These are phyloP conservation scores for Eupristina koningsbergeri DNA, from an alignment of 1,140 invertebrate genomes.

Conservation along the genomic window DNA sequence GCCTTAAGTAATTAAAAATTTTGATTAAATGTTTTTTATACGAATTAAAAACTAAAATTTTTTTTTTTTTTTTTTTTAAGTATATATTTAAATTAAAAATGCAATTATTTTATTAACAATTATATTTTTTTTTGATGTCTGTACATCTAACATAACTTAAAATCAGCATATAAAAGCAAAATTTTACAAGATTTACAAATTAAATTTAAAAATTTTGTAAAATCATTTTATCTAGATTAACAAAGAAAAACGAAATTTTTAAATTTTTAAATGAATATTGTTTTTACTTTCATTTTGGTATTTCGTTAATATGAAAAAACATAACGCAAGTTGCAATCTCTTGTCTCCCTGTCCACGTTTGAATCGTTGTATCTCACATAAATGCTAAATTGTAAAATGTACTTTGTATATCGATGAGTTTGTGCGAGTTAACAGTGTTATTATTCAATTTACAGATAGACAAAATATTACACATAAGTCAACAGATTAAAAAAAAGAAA, in stretches of 20 bases:
- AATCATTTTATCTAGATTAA: neutral
- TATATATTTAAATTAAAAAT: neutral
- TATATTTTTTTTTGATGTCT: no score
- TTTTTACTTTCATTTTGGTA: neutral
- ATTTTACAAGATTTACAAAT: no score
- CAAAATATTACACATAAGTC: neutral
- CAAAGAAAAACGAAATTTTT: neutral
- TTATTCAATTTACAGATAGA: constrained; percentile 38
- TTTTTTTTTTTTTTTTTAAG: neutral
- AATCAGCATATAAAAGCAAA: neutral
- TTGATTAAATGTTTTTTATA: neutral
- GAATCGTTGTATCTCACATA: constrained; percentile 35
- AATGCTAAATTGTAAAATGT: constrained; percentile 44
- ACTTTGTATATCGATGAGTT: constrained; percentile 45
- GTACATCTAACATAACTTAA: neutral
- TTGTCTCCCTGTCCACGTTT: constrained; percentile 36
- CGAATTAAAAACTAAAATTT: no score
- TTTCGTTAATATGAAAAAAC: neutral
- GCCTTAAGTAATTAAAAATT: neutral
- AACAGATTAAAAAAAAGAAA: neutral
- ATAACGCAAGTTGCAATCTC: neutral
- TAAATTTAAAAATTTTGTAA: neutral
- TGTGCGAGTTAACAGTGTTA: constrained; percentile 30
- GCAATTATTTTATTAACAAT: no score
- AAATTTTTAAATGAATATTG: neutral